Conservation (phyloP, 2,888 invertebrate species). For the Cyrtodaria siliqua region DNA sequence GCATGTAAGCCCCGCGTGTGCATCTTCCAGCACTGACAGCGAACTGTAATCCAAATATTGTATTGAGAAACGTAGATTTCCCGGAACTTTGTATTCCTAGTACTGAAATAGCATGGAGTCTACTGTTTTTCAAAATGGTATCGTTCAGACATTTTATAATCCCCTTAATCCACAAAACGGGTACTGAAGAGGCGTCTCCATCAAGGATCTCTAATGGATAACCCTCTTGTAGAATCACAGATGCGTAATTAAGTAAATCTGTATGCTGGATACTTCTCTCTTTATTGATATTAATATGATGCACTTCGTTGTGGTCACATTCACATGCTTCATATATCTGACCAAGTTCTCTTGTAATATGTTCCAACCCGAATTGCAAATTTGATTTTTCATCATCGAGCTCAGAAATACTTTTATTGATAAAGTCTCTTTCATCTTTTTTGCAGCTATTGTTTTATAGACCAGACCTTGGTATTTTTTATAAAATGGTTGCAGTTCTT, state of each 20-base stretch:
- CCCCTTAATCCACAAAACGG: conserved; percentile 6
- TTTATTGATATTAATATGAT: too few species aligned
- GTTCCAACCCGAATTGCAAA: conserved; percentile 6
- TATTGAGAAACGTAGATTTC: conserved; percentile 47
- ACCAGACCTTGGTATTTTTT: conserved; percentile 11
- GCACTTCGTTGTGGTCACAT: too few species aligned
- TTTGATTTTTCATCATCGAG: conserved; percentile 1
- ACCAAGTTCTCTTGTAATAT: conserved; percentile 23
- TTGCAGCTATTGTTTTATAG: background rate
- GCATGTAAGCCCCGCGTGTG: conserved; percentile 37
- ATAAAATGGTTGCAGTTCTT: background rate
- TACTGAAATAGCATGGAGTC: conserved; percentile 22
- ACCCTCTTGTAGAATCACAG: conserved; percentile 7
- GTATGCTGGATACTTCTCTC: too few species aligned
- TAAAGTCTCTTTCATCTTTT: background rate
- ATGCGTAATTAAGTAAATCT: background rate
- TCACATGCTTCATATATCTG: conserved; percentile 27
- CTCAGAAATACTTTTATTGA: conserved; percentile 1
- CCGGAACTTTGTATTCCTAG: conserved; percentile 51
- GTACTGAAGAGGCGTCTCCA: conserved; percentile 15
- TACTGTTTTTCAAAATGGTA: too few species aligned
- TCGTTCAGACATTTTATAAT: too few species aligned
- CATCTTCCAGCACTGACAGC: conserved; percentile 42
- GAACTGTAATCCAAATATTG: conserved; percentile 51
- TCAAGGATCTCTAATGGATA: conserved; percentile 28